These are phyloP conservation scores for Alentia gelatinosa DNA, from an alignment of 2,888 invertebrate species.

Conservation along the genomic window DNA sequence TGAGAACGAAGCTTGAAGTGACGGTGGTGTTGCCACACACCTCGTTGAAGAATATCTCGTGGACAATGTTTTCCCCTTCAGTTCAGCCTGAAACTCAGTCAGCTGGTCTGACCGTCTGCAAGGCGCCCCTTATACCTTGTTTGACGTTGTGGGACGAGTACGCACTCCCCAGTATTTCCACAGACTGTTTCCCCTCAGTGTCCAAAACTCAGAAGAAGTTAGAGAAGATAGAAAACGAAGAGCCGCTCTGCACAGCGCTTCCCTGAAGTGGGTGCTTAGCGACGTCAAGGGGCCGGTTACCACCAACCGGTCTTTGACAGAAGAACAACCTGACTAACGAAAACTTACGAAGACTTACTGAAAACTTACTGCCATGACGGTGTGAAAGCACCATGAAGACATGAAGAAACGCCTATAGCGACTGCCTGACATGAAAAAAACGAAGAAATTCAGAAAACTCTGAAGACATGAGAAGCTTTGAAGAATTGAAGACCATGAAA, in stretches of 20 bases:
- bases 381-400: not conserved
- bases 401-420: not conserved
- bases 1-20: not conserved
- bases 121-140: not conserved
- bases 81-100: not conserved
- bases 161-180: not conserved
- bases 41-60: not conserved
- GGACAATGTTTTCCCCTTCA: not conserved
- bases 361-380: slow-evolving; percentile 12
- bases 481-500: not conserved
- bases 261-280: slow-evolving; percentile 10
- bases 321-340: slow-evolving; percentile 8
- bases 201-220: not conserved
- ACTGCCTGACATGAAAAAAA: slow-evolving; percentile 34
- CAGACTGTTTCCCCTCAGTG: not conserved
- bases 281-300: not conserved
- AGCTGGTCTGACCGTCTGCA: slow-evolving; percentile 5
- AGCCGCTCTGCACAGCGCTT: slow-evolving; percentile 11
- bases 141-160: not conserved
- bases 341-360: slow-evolving; percentile 34
- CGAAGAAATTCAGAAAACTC: not conserved
- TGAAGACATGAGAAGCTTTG: not conserved
- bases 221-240: slow-evolving; percentile 17
- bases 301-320: not conserved
- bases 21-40: not conserved